Evolutionary conservation across 2,888 invertebrate species (phyloP).

Genomic region (Rhimphoctona megacephalus): DNA sequence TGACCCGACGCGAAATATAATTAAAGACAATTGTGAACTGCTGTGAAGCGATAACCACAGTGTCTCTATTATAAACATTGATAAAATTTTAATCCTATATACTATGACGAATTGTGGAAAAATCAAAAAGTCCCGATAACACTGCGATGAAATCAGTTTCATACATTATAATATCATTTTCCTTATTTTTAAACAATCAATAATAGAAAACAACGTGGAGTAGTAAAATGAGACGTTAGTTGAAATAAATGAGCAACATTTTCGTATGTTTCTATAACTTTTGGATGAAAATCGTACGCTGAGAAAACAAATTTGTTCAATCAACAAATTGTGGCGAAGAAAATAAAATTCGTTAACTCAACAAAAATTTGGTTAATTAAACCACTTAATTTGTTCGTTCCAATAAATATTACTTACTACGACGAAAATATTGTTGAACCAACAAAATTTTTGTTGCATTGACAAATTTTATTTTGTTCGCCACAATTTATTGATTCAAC

Average conservation of each 20-base stretch:
- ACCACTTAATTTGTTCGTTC: no score
- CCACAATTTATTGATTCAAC: no score
- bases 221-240: no score
- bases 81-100: not conserved
- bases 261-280: not conserved
- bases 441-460: no score
- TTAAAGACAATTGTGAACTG: constrained; percentile 21
- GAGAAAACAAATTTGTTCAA: no score
- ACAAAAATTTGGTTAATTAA: no score
- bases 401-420: no score
- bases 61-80: constrained; percentile 15
- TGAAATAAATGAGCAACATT: no score
- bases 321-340: no score
- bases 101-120: not conserved
- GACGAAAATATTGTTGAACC: no score
- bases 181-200: not conserved
- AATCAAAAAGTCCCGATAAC: not conserved
- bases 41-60: constrained; percentile 13
- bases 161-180: not conserved
- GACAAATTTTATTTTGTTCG: no score
- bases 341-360: no score
- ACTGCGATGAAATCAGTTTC: not conserved
- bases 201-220: not conserved
- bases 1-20: constrained; percentile 59
- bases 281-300: not conserved